Evolutionary conservation across 1,140 invertebrate species (phyloP).

Genomic region (Drosophila nasuta): DNA sequence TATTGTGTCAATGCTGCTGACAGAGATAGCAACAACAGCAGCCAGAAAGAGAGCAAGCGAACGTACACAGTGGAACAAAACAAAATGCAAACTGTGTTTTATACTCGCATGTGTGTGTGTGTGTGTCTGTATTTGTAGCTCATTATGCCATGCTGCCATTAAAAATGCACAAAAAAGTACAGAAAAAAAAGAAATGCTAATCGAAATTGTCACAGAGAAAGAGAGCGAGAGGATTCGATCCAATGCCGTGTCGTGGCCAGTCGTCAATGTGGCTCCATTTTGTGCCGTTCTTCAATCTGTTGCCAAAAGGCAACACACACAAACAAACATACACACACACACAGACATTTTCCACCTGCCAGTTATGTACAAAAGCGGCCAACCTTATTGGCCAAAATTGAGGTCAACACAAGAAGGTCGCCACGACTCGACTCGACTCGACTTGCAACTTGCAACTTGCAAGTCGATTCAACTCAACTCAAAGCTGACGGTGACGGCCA

Average conservation of each 20-base stretch:
- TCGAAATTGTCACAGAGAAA: conserved; percentile 44
- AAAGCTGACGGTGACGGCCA: conserved; percentile 38
- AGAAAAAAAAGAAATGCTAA: conserved; percentile 31
- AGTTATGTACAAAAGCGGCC: conserved; percentile 32
- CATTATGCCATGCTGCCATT: conserved; percentile 73
- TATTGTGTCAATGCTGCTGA: conserved; percentile 78
- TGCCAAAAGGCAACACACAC: conserved; percentile 23
- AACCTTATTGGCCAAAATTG: conserved; percentile 77
- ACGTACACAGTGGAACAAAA: conserved; percentile 56
- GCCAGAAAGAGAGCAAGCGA: background rate
- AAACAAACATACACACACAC: conserved; percentile 27
- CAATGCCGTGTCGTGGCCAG: background rate
- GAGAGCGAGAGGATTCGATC: background rate
- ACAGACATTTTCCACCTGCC: conserved; percentile 36
- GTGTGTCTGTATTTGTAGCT: conserved; percentile 53
- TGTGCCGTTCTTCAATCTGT: conserved; percentile 70
- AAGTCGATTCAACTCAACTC: conserved; percentile 32
- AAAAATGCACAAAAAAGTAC: conserved; percentile 42
- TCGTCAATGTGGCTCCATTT: conserved; percentile 22
- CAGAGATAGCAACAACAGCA: background rate
- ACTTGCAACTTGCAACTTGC: too few relatives aligned
- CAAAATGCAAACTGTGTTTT: conserved; percentile 54
- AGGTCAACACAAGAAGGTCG: conserved; percentile 77
- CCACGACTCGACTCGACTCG: conserved; percentile 16
- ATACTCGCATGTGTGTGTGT: conserved; percentile 2